Base-by-base conservation (phyloP, 2,113 vertebrate genomes). In the Indicator maculatus region DNA sequence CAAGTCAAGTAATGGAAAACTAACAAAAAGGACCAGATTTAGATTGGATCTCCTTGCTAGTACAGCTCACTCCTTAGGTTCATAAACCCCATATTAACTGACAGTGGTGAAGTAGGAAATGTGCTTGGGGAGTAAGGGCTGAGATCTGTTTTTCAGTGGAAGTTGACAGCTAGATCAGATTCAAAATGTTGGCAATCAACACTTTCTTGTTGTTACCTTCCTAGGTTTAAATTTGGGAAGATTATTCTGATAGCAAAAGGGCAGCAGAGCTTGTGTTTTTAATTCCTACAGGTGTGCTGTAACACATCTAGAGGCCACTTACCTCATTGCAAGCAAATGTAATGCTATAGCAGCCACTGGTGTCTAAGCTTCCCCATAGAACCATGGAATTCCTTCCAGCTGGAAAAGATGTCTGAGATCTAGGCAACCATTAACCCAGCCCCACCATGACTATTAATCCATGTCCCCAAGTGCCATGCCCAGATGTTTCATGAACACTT, bases 41-140 rank as follows among this genome's bases (percentile, higher is more conserved):
- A 72, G 27, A 23, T 67, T 38, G 13, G 18, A 44, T 66, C 30
- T 72, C 27, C 55, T 56, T 72, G 53, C 26, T 56, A 41, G 44
- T 67, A 30, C 18, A 16, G 31, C 83, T 73, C 36, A 69, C 16
- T 73, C 45, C 52, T 31, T 33, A 58, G 14, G 4, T 76, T 61
- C 31, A 61, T 45, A 63, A 61, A 76, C 16, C 7, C 16, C 30
- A 71, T 30, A 50, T 44, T 71, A 80, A 45, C 8, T 63, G 11
- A 2, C 16, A 78, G 0, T 0, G 0, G n/a, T 41, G 3, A 8
- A 21, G 3, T 36, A 72, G 38, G 41, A 78, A n/a, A 13, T 36
- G 36, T 67, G 31, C 4, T 7, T 11, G 36, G 8, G 2, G 5
- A 65, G 2, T 36, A 47, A 59, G 9, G 12, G 12, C 12, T 36